Base-by-base conservation (phyloP, 2,888 invertebrate species). In the Caenorhabditis auriculariae region DNA sequence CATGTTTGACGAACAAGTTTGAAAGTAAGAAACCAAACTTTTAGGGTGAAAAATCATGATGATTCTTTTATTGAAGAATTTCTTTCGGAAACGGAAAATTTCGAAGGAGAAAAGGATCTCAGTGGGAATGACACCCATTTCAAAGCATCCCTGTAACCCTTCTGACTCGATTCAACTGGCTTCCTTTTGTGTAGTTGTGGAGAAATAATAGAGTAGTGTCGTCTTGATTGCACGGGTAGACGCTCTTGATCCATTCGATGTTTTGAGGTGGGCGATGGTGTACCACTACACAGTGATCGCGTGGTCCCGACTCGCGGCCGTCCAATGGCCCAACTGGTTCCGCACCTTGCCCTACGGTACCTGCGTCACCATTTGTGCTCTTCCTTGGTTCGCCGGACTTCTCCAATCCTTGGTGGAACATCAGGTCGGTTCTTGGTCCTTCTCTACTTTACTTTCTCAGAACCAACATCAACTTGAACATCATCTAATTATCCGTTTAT, bases 291-390 rank as follows among this genome's bases (percentile, higher is more conserved):
- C 74, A 2, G 71, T 74, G 28, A 66, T 74, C 19, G 74, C 74
- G 1, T 74, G 74, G 74, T 70, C 70, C 6, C 54, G 74, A 23
- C 60, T 66, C 24, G 74, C 74, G 1, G 75, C 73, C 2, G 72
- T 73, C 21, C 66, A 69, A 49, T 69, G 69, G 69, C 75, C 73
- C 17, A 72, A 72, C 44, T 75, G 73, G 73, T 75, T 74, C 56
- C 52, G 69, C 23, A 69, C 63, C 26, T 44, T 69, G 7, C 62
- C 65, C 4, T 54, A 61, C 29, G 61, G 66, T 7, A 71, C 59
- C 2, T 72, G 71, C 47, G 57, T 67, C 28, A 39, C 66, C 48
- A 73, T 73, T 12, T 73, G 73, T 54, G 62, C 59, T 15, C 29
- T 68, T 24, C 73, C 72, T n/a, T 75, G 75, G 75, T 66, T 75